Evolutionary conservation across 2,113 vertebrate genomes (phyloP).

Genomic region (Phycodurus eques): DNA sequence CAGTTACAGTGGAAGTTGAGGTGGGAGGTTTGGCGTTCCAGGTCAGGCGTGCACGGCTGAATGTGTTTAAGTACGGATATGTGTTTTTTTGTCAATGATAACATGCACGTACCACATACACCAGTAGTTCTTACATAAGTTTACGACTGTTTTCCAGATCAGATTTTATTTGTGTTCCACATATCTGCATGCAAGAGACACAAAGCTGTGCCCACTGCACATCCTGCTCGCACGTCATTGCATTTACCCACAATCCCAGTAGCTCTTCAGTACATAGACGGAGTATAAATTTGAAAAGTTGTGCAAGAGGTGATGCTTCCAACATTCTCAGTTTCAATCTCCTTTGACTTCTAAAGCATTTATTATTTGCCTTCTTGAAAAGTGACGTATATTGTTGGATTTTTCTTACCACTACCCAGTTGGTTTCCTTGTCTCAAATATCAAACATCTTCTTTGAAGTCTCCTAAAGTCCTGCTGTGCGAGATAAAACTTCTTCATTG

Average conservation of each 20-base stretch:
- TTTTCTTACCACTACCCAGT: conserved; percentile 25
- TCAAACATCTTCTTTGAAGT: conserved; percentile 31
- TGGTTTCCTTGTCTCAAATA: conserved; percentile 49
- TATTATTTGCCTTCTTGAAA: conserved; percentile 32
- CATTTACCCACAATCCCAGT: conserved; percentile 12
- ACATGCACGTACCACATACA: conserved; percentile 17
- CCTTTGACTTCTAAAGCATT: conserved; percentile 32
- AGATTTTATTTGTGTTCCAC: conserved; percentile 1
- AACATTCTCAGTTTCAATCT: conserved; percentile 19
- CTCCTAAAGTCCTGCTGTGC: conserved; percentile 18
- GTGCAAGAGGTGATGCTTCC: conserved; percentile 18
- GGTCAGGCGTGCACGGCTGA: conserved; percentile 9
- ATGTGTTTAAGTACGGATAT: conserved; percentile 8
- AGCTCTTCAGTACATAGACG: conserved; percentile 9
- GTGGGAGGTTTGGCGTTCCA: conserved; percentile 46
- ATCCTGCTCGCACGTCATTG: conserved; percentile 28
- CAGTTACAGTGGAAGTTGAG: conserved; percentile 55
- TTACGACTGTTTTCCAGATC: conserved; percentile 15
- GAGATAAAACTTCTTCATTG: conserved; percentile 27
- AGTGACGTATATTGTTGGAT: conserved; percentile 10
- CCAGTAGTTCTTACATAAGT: conserved; percentile 7
- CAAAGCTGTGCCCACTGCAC: conserved; percentile 33
- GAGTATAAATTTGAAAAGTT: conserved; percentile 34
- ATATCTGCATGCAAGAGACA: conserved; percentile 37
- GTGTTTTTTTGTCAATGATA: not conserved